Percentiles rank a stretch among this genome's conserved stretches.
Conservation (phyloP, 2,888 invertebrate genomes). For the Dexiosoma caninum region DNA sequence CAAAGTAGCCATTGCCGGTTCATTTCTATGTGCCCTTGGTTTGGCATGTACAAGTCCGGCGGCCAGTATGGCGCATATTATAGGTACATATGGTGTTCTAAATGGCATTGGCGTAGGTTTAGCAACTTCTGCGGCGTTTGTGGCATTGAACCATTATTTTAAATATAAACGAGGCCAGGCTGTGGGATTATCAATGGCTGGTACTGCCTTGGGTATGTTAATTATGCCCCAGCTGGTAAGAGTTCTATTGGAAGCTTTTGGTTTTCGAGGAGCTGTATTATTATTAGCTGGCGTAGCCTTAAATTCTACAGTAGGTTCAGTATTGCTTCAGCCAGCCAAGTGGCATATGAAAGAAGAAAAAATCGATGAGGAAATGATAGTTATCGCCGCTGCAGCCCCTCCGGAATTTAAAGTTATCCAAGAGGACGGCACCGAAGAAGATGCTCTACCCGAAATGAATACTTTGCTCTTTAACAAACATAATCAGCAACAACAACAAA, state of each 20-base stretch:
- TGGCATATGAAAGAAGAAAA: constrained; percentile 82
- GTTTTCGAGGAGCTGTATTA: constrained; percentile 84
- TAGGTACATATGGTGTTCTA: constrained; percentile 85
- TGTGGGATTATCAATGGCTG: constrained; percentile 88
- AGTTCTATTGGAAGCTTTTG: constrained; percentile 81
- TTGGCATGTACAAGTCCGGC: constrained; percentile 84
- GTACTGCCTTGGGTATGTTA: constrained; percentile 88
- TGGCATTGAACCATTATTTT: constrained; percentile 88
- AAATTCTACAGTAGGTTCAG: constrained; percentile 83
- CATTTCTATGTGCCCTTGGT: constrained; percentile 83
- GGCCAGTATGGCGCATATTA: constrained; percentile 84
- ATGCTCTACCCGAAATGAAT: constrained; percentile 77
- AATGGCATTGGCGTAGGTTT: constrained; percentile 88
- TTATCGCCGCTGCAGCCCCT: constrained; percentile 68
- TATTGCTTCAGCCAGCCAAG: constrained; percentile 84
- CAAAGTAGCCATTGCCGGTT: constrained; percentile 84
- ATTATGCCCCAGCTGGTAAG: constrained; percentile 87
- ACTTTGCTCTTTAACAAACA: constrained; percentile 75
- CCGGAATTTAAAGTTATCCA: constrained; percentile 84
- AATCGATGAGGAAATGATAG: constrained; percentile 75
- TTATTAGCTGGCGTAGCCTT: constrained; percentile 83
- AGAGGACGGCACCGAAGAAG: constrained; percentile 82
- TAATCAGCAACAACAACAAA: constrained; percentile 69
- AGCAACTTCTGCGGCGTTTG: constrained; percentile 87
- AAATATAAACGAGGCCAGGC: constrained; percentile 87